Evolutionary conservation across 92 coral and sea anemone species (phyloP).

Genomic region (Bergia puertoricense): DNA sequence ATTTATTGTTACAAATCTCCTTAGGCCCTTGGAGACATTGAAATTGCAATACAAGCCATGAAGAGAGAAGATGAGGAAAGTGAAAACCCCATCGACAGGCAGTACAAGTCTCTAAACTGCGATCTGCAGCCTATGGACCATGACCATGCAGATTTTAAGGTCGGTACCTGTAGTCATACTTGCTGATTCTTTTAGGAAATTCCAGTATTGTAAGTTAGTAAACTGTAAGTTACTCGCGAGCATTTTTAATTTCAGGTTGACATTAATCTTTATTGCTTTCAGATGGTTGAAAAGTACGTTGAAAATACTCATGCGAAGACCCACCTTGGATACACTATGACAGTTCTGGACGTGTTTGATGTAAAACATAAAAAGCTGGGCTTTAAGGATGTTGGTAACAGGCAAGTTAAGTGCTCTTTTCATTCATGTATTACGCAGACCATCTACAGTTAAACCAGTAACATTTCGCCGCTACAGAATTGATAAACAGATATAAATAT

Average conservation of each 20-base stretch:
- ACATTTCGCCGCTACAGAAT: no score
- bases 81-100: slow-evolving; percentile 86
- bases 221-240: not conserved
- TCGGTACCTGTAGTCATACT: not conserved
- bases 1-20: not conserved
- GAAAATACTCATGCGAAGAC: slow-evolving; percentile 88
- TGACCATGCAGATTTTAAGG: slow-evolving; percentile 80
- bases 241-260: no score
- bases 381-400: slow-evolving; percentile 93
- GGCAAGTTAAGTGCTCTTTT: slow-evolving; percentile 36
- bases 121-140: slow-evolving; percentile 77
- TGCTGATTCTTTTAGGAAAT: not conserved
- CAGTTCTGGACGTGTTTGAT: slow-evolving; percentile 83
- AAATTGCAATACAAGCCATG: slow-evolving; percentile 87
- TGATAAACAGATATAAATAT: no score
- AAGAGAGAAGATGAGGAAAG: slow-evolving; percentile 72
- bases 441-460: not conserved
- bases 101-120: slow-evolving; percentile 86
- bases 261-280: not conserved
- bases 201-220: no score
- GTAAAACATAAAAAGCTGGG: slow-evolving; percentile 72
- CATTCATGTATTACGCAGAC: not conserved
- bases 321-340: slow-evolving; percentile 79
- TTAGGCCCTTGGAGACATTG: slow-evolving; percentile 96
- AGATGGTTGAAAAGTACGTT: slow-evolving; percentile 88